Base-by-base conservation (phyloP, 1,140 invertebrate species). In the Aphaenogaster ashmeadi region DNA sequence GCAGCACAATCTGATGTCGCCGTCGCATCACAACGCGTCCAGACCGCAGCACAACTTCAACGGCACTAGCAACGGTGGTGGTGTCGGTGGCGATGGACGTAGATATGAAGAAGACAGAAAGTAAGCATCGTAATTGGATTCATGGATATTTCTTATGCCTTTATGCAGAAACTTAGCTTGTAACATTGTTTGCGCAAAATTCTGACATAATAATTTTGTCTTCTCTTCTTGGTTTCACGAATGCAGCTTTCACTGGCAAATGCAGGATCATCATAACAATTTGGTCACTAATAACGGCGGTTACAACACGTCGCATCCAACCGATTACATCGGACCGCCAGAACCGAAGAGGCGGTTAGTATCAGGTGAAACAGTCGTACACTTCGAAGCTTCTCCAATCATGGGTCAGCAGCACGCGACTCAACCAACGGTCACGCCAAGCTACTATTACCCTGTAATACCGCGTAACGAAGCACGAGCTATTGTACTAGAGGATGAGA, bases 401-500 rank as follows among this genome's bases (percentile, higher is more conserved):
- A 90, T 95, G 21, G 91, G 94, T 58, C 94, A 94, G 47, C 94
- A 95, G 44, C 94, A 94, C 54, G 74, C 93, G 0, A 90, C 94
- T 2, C 94, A 93, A 71, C 92, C 92, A 6, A 21, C 80, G 1
- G 92, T 95, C 13, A 94, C 94, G 38, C 88, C 94, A 2, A 92
- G 93, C 69, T 94, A 94, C 78, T 95, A 95, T 91, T 95, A 95
- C 84, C 95, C 95, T 7, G 93, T 95, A 6, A 95, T 95, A 90
- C 94, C 94, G 0, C 93, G 94, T 86, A 95, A 94, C 27, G 95
- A 95, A 92, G 95, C 94, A 64, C 94, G 96, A 75, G 95, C 95
- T n/a, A 94, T 96, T 86, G 95, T 96, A 66, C 92, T 98, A n/a
- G 97, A 97, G 92, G 97, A 98, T 89, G 97, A 98, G 93, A 98